These are phyloP conservation scores for Carapus acus DNA, from an alignment of 2,797 vertebrate species.

Conservation along the genomic window DNA sequence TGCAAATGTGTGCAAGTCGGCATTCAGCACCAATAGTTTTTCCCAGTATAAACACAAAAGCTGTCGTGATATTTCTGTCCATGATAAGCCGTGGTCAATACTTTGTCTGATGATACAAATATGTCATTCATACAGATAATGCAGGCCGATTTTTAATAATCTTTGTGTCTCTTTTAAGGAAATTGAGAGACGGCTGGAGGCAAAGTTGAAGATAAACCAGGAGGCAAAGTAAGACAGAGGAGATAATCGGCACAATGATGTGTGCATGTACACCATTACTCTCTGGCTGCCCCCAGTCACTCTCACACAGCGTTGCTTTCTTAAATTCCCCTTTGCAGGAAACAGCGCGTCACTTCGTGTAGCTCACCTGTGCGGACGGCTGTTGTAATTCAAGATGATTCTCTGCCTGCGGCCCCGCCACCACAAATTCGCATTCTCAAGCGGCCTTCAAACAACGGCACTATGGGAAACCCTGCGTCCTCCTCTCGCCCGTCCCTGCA, in stretches of 20 bases:
- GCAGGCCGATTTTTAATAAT: too few species aligned
- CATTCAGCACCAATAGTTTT: too few species aligned
- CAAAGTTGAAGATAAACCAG: constrained; percentile 90
- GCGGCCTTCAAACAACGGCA: constrained; percentile 86
- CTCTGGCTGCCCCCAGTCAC: not conserved
- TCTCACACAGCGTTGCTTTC: constrained; percentile 2
- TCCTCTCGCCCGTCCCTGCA: constrained; percentile 80
- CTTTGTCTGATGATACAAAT: too few species aligned
- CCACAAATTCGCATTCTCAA: constrained; percentile 94
- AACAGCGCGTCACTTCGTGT: constrained; percentile 63
- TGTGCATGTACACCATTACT: too few species aligned
- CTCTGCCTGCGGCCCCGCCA: constrained; percentile 84
- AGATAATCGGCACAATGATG: not conserved
- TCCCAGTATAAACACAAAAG: too few species aligned
- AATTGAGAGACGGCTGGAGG: constrained; percentile 92
- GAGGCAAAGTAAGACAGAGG: constrained; percentile 81
- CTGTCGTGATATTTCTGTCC: too few species aligned
- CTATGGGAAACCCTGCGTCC: constrained; percentile 69
- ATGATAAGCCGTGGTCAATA: too few species aligned
- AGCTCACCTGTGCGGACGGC: constrained; percentile 83
- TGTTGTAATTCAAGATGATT: constrained; percentile 92
- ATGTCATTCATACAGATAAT: too few species aligned
- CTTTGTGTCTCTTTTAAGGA: constrained; percentile 69
- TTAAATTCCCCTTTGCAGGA: constrained; percentile 59
- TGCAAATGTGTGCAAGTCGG: too few species aligned